These are phyloP conservation scores for Paramisgurnus dabryanus DNA, from an alignment of 2,113 vertebrate genomes.

Conservation along the genomic window DNA sequence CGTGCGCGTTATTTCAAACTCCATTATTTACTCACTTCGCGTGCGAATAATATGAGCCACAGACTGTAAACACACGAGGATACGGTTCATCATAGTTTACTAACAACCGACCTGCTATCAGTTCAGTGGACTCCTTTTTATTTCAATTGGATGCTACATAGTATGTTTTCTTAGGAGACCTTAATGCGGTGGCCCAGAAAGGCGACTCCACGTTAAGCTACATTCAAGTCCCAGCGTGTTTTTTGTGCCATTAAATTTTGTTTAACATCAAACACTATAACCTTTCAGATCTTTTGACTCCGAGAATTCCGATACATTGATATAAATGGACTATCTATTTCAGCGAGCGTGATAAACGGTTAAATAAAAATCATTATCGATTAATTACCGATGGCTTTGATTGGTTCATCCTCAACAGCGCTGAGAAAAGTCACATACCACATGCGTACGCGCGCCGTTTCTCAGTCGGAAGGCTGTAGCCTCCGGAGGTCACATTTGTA, in stretches of 20 bases:
- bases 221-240: neutral
- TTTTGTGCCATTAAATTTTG: neutral
- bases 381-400: neutral
- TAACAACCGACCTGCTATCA: neutral
- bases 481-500: too few species aligned
- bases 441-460: too few species aligned
- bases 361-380: neutral
- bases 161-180: neutral
- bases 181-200: neutral
- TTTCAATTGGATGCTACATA: neutral
- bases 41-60: neutral
- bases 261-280: too few species aligned
- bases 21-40: slow-evolving; percentile 40
- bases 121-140: neutral
- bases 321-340: neutral
- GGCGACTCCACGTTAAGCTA: neutral
- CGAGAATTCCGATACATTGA: neutral
- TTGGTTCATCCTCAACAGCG: neutral
- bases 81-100: slow-evolving; percentile 2
- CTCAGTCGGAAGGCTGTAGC: too few species aligned
- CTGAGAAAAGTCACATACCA: neutral
- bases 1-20: slow-evolving; percentile 46
- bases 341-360: neutral
- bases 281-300: too few species aligned
- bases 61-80: neutral